These are phyloP conservation scores for Stenolophus ochropezus DNA, from an alignment of 2,888 invertebrate genomes.

Conservation along the genomic window DNA sequence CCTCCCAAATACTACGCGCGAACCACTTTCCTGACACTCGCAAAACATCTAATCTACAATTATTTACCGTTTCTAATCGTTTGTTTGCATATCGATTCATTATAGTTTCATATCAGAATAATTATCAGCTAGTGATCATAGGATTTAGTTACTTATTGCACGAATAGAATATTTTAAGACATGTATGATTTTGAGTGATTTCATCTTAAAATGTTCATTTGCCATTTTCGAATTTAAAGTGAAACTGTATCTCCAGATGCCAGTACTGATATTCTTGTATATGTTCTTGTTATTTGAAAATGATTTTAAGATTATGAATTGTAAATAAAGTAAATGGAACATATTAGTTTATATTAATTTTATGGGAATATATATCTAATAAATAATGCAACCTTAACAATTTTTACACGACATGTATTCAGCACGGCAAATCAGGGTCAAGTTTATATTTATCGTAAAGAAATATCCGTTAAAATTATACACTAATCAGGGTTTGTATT, in stretches of 20 bases:
- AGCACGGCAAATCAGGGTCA: no score
- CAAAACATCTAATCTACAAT: slow-evolving; percentile 6
- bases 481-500: no score
- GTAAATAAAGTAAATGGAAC: slow-evolving; percentile 50
- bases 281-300: slow-evolving; percentile 30
- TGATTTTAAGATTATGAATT: slow-evolving; percentile 42
- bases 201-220: slow-evolving; percentile 22
- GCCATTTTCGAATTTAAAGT: slow-evolving; percentile 43
- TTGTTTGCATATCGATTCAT: slow-evolving; percentile 5
- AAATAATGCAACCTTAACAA: no score
- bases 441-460: no score
- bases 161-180: slow-evolving; percentile 10
- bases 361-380: no score
- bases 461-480: no score
- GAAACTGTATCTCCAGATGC: slow-evolving; percentile 50
- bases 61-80: slow-evolving; percentile 4
- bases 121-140: slow-evolving; percentile 50
- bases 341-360: background rate
- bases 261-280: slow-evolving; percentile 58
- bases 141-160: slow-evolving; percentile 58
- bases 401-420: no score
- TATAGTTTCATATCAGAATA: slow-evolving; percentile 46
- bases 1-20: slow-evolving; percentile 92
- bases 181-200: slow-evolving; percentile 15
- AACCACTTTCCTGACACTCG: slow-evolving; percentile 75